Base-by-base conservation (phyloP, 2,888 invertebrate species). In the Spicauda simplicius region DNA sequence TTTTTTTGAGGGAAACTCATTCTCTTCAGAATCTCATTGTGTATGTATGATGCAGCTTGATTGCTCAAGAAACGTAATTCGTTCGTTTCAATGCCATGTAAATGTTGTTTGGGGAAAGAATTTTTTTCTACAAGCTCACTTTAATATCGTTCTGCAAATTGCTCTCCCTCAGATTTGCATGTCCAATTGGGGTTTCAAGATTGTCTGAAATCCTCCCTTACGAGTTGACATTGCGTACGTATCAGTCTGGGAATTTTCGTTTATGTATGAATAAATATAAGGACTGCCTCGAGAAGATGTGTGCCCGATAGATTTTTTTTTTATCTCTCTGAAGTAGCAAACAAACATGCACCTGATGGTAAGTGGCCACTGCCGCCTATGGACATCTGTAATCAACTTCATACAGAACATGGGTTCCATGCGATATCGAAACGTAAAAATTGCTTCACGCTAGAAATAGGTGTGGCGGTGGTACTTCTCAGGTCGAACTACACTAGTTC, bases 1-100 rank as follows among this genome's bases (percentile, higher is more conserved):
- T 90, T 90, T 79, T 79, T 66, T 73, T 65, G 74, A 66, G 78
- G 73, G 77, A 37, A 81, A 80, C 79, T 78, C 79, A 74, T 78
- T 80, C 74, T 74, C 71, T 74, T 76, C 72, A 73, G 73, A 76
- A 80, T 80, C 70, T 76, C 74, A 79, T 80, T 80, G 74, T 77
- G 76, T 82, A 82, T 83, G 80, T 80, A 82, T 79, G 77, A 76
- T 78, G 79, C 74, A 73, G 73, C 72, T 68, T 74, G 71, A 78
- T 78, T 79, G 77, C 74, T 69, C 64, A 70, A 64, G 73, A 71
- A 72, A 72, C 70, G 71, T 69, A 76, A 76, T 78, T 75, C 77
- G 77, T 72, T 71, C 74, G 64, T 71, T 73, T 74, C 48, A 53
- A 58, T 56, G 52, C 37, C 20, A 61, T 59, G 70, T 69, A 67